These are phyloP conservation scores for Drosophila mulleri DNA, from an alignment of 2,888 invertebrate species.

Conservation along the genomic window DNA sequence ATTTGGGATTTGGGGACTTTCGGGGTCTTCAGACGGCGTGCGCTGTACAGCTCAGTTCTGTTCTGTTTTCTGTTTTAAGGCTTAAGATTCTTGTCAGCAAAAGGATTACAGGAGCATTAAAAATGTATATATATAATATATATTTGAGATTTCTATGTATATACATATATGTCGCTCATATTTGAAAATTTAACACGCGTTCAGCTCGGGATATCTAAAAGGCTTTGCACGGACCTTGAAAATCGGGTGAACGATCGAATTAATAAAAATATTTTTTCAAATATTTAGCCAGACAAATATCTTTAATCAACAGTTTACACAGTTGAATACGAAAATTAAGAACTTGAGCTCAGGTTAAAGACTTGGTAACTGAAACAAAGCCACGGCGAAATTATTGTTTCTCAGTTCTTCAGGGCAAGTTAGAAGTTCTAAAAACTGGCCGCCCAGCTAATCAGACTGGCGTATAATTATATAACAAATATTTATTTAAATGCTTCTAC, in stretches of 20 bases:
- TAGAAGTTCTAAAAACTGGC: neutral
- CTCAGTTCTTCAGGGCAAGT: neutral
- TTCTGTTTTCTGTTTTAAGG: slow-evolving; percentile 49
- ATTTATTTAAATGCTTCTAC: slow-evolving; percentile 45
- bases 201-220: slow-evolving; percentile 23
- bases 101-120: slow-evolving; percentile 78
- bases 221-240: slow-evolving; percentile 32
- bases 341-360: neutral
- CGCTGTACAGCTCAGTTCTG: neutral
- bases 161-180: slow-evolving; percentile 14
- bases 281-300: neutral
- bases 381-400: neutral
- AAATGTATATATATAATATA: slow-evolving; percentile 12
- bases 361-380: neutral
- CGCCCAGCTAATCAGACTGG: slow-evolving; percentile 28
- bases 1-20: slow-evolving; percentile 52
- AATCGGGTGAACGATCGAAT: slow-evolving; percentile 11
- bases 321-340: neutral
- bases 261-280: neutral
- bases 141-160: slow-evolving; percentile 4
- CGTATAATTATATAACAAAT: slow-evolving; percentile 61
- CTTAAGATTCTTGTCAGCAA: slow-evolving; percentile 77
- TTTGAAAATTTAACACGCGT: slow-evolving; percentile 47
- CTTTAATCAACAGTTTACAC: neutral
- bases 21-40: slow-evolving; percentile 13